phyloP scores from a whole-genome alignment of 2,888 invertebrate genomes.

The Eristalis intricaria region DNA sequence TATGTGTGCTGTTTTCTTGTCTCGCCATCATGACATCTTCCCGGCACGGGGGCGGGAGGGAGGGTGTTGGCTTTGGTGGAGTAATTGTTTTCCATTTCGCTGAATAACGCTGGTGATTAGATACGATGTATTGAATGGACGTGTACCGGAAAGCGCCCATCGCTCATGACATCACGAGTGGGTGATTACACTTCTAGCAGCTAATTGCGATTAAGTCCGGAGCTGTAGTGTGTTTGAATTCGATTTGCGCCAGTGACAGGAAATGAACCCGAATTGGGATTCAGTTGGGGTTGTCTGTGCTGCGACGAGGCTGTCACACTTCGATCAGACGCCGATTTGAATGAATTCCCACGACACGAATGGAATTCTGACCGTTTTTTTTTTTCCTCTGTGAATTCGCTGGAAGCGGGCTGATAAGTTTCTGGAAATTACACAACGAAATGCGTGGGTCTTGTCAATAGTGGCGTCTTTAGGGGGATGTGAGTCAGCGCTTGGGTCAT shows the following conservation, averaged over 20 bases:
- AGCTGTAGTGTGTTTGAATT: slow-evolving; percentile 26
- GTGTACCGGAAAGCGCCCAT: slow-evolving; percentile 63
- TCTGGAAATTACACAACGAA: background rate
- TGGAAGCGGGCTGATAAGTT: background rate
- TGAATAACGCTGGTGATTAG: slow-evolving; percentile 53
- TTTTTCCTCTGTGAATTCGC: background rate
- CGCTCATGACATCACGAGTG: slow-evolving; percentile 51
- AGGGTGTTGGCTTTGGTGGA: background rate
- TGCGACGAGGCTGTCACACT: background rate
- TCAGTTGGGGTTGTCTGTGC: slow-evolving; percentile 8
- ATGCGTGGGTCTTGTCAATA: background rate
- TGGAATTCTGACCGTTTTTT: background rate
- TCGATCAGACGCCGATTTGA: background rate
- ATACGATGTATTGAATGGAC: slow-evolving; percentile 43
- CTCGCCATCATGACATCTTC: background rate
- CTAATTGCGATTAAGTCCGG: slow-evolving; percentile 49
- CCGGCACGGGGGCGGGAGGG: background rate
- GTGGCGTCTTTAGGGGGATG: background rate
- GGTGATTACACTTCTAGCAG: slow-evolving; percentile 47
- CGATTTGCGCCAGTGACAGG: slow-evolving; percentile 54
- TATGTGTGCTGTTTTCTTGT: slow-evolving; percentile 37
- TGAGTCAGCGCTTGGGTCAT: background rate
- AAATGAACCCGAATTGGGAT: slow-evolving; percentile 45
- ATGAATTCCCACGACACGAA: background rate
- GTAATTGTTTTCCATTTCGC: slow-evolving; percentile 51